Evolutionary conservation across 2,113 vertebrate species (phyloP).

Genomic region (Chionomys nivalis): DNA sequence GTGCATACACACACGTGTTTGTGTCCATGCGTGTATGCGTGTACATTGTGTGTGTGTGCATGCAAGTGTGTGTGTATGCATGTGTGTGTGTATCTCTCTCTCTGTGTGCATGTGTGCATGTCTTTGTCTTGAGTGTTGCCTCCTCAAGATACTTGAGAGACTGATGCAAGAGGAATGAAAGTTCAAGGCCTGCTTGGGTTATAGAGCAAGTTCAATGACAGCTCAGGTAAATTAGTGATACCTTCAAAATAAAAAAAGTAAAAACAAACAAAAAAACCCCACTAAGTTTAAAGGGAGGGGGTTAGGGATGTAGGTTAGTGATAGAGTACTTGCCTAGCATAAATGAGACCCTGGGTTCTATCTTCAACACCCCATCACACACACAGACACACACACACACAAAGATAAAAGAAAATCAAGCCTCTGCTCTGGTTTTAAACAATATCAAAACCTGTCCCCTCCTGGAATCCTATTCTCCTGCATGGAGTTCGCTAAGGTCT

Average conservation of each 20-base stretch:
- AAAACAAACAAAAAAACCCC: no score
- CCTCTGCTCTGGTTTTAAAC: background rate
- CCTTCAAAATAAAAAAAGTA: background rate
- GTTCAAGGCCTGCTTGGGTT: background rate
- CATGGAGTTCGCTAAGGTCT: background rate
- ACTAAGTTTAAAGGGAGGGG: background rate
- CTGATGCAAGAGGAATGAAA: background rate
- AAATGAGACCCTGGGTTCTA: background rate
- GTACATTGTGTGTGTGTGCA: background rate
- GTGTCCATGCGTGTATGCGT: background rate
- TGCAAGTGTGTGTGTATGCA: no score
- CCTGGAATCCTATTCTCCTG: background rate
- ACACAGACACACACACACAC: background rate
- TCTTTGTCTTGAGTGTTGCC: background rate
- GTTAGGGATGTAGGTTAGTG: background rate
- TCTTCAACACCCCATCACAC: background rate
- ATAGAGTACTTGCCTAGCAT: background rate
- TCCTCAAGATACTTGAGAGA: slow-evolving; percentile 17
- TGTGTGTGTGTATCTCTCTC: no score
- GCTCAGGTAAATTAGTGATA: background rate
- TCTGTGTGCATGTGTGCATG: background rate
- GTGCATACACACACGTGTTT: background rate
- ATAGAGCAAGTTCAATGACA: background rate
- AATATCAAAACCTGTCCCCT: background rate
- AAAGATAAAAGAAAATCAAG: background rate